Evolutionary conservation across 1,140 invertebrate species (phyloP).

Genomic region (Macrobrachium nipponense): DNA sequence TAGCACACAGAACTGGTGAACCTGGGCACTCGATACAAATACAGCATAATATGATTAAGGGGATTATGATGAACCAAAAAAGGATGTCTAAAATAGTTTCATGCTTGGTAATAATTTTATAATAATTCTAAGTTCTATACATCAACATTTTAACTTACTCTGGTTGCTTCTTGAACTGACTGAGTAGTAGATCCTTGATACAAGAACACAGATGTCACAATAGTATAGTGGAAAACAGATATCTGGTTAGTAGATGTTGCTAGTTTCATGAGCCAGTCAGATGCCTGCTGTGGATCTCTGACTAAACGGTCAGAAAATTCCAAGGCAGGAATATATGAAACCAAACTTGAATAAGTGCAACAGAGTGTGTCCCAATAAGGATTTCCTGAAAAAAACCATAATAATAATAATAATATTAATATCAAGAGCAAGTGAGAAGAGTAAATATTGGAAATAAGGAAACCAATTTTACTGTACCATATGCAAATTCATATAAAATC

Average conservation of each 20-base stretch:
- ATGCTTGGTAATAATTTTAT: too few relatives aligned
- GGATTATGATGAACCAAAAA: too few relatives aligned
- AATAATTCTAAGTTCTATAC: too few relatives aligned
- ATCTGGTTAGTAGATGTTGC: conserved; percentile 52
- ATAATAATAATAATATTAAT: too few relatives aligned
- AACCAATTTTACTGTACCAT: too few relatives aligned
- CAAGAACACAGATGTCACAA: conserved; percentile 61
- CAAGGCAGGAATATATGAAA: conserved; percentile 53
- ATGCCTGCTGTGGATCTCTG: conserved; percentile 56
- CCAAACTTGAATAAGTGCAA: conserved; percentile 48
- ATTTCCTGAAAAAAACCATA: conserved; percentile 26
- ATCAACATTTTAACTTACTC: conserved; percentile 24
- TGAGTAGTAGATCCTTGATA: conserved; percentile 58
- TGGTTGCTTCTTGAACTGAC: conserved; percentile 59
- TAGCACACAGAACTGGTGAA: too few relatives aligned
- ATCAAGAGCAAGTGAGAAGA: too few relatives aligned
- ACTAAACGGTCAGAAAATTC: conserved; percentile 63
- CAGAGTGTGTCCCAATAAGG: conserved; percentile 52
- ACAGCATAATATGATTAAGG: too few relatives aligned
- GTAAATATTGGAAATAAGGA: too few relatives aligned
- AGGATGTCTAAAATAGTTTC: too few relatives aligned
- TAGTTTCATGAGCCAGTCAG: conserved; percentile 54
- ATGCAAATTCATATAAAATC: too few relatives aligned
- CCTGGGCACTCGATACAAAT: too few relatives aligned
- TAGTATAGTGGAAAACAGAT: conserved; percentile 52